Base-by-base conservation (phyloP, 30 jellyfish, hydroid and myxozoan species). In the Hydractinia echinata region DNA sequence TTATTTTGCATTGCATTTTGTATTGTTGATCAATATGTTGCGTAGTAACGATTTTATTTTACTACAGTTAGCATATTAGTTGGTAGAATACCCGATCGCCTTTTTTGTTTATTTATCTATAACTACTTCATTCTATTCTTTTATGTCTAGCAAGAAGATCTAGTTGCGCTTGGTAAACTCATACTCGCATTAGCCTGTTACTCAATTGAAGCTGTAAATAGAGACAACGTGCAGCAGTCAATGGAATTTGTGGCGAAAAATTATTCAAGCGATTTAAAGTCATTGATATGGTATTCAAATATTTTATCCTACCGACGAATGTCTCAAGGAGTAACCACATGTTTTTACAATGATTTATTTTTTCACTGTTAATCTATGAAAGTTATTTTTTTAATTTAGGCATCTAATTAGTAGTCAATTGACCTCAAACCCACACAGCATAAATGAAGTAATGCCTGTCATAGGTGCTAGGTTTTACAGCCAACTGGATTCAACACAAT, bases 371-470 rank as follows among this genome's bases (percentile, higher is more conserved):
- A 30, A 30, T 30, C 44, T 30, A 30, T 30, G 44, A 30, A 30
- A 30, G 44, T 30, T 13, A 58, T 0, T 44, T 67, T 19, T 73
- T 66, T 55, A 11, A 52, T 77, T 53, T 81, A 91, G 97, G 96
- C 97, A 85, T 60, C 89, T 89, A n/a, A 77, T 91, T 44, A 86
- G 91, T 67, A 82, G 89, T 10, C 88, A 83, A 61, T 86, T 74
- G 53, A 89, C 87, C 15, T 80, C 95, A 5, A 61, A 87, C 54
- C 96, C 96, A 16, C 94, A 76, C 62, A 85, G 88, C 79, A 91
- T 91, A 7, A 86, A 91, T 64, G 97, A 91, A 48, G 97, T 91
- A 60, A 83, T 91, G 96, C 97, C 97, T 4, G 89, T 91, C 66
- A 91, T 91, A 54, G 97, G 97, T 3, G 96, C 96, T 5, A 68